Evolutionary conservation across 2,113 vertebrate species (phyloP).

Genomic region (Rhea americana): DNA sequence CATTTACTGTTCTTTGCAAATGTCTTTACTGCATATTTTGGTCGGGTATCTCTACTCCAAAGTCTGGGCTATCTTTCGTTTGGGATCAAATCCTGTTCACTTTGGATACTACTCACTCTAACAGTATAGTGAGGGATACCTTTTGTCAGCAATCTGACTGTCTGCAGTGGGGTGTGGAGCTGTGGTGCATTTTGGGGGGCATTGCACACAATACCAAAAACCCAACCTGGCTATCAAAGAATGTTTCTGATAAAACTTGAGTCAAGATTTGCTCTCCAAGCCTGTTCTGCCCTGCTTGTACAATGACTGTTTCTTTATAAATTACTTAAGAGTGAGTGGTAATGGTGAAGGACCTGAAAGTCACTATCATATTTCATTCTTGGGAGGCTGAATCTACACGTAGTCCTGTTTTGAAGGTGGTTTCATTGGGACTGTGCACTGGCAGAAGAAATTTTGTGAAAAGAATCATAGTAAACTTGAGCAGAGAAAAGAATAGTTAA

Average conservation of each 20-base stretch:
- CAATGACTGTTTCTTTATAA: not conserved
- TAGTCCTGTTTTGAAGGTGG: not conserved
- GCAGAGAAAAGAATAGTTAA: not conserved
- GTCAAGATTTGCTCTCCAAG: not conserved
- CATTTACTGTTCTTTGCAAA: not conserved
- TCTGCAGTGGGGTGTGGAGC: not conserved
- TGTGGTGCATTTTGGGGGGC: not conserved
- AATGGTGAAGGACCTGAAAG: not conserved
- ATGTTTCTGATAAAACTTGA: not conserved
- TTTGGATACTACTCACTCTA: not conserved
- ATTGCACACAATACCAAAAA: not conserved
- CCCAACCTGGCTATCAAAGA: not conserved
- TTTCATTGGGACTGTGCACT: not conserved
- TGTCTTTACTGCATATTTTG: accelerated
- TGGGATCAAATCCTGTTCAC: not conserved
- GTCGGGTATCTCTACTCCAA: not conserved
- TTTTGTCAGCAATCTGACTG: not conserved
- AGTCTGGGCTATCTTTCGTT: not conserved
- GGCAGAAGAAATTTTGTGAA: not conserved
- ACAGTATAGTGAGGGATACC: accelerated
- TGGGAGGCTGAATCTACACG: not conserved
- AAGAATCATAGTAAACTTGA: not conserved
- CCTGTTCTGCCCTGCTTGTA: not conserved
- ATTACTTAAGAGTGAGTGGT: not conserved
- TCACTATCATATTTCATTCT: not conserved